Percentiles rank a stretch among this genome's conserved stretches.
These are phyloP conservation scores for Lagopus leucura DNA, from an alignment of 2,113 vertebrate species.

Conservation along the genomic window DNA sequence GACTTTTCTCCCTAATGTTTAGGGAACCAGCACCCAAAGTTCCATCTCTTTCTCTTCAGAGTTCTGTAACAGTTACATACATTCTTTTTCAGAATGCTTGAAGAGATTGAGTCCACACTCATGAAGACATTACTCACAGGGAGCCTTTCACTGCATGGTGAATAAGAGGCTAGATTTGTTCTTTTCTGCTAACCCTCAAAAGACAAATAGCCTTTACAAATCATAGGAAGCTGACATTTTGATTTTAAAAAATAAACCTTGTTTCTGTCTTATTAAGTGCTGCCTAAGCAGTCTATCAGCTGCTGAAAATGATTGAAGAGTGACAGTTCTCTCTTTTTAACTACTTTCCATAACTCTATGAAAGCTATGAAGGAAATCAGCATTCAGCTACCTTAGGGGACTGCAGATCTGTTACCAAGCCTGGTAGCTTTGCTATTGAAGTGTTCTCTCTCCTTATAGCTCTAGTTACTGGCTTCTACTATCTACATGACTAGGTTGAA, in stretches of 20 bases:
- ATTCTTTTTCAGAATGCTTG: neutral
- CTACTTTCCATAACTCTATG: neutral
- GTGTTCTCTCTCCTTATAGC: neutral
- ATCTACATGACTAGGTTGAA: neutral
- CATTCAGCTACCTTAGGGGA: neutral
- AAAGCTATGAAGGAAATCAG: neutral
- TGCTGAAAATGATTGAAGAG: neutral
- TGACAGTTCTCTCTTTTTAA: neutral
- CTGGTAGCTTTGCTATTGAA: neutral
- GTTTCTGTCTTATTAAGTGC: neutral
- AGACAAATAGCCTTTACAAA: neutral
- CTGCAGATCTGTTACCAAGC: neutral
- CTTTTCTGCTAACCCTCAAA: neutral
- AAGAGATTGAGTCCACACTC: neutral
- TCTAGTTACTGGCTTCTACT: neutral
- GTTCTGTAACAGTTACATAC: neutral
- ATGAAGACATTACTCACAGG: neutral
- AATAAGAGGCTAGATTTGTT: neutral
- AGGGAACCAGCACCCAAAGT: accelerated
- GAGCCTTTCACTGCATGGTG: neutral
- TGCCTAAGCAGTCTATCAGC: neutral
- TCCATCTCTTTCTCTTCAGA: neutral
- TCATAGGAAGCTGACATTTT: neutral
- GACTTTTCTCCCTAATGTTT: accelerated
- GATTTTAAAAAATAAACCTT: neutral